A percentile compares a stretch with the other conserved stretches of the same genome.
phyloP scores from a whole-genome alignment of 2,113 vertebrate genomes.

The Corapipo altera region DNA sequence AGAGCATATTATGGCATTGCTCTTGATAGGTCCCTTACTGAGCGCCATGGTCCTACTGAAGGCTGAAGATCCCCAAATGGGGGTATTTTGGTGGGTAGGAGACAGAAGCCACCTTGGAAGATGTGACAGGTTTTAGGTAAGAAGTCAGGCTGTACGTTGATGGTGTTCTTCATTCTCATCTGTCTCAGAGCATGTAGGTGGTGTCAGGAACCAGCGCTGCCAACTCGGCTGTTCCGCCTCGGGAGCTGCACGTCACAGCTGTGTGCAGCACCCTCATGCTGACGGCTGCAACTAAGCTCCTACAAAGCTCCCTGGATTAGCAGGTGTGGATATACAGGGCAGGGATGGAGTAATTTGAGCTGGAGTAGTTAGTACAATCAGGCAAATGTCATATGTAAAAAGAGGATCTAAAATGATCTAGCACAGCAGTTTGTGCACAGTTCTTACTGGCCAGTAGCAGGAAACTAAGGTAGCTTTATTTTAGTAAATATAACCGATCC shows the following conservation, averaged over 20 bases:
- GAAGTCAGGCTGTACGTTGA: fast-evolving
- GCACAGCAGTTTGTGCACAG: not conserved
- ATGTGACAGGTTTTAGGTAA: not conserved
- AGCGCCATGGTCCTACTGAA: not conserved
- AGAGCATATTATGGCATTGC: not conserved
- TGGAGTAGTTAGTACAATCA: constrained; percentile 8
- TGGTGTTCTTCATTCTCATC: not conserved
- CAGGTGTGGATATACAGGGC: constrained; percentile 2
- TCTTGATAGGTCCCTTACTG: not conserved
- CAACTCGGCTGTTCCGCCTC: not conserved
- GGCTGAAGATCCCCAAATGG: not conserved
- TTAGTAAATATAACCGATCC: not conserved
- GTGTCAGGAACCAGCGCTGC: not conserved
- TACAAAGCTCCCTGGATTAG: constrained; percentile 39
- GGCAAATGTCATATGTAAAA: constrained; percentile 44
- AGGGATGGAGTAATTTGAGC: constrained; percentile 1
- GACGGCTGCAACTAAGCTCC: constrained; percentile 8
- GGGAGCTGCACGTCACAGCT: not conserved
- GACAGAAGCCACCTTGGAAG: not conserved
- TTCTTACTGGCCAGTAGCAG: not conserved
- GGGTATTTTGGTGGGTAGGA: not conserved
- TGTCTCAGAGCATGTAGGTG: fast-evolving
- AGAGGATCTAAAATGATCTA: not conserved
- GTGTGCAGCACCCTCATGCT: not conserved
- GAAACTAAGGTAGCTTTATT: not conserved